A percentile compares a stretch with the other conserved stretches of the same genome.
phyloP scores from a whole-genome alignment of 2,797 vertebrate species.

The Ptychadena robeensis region DNA sequence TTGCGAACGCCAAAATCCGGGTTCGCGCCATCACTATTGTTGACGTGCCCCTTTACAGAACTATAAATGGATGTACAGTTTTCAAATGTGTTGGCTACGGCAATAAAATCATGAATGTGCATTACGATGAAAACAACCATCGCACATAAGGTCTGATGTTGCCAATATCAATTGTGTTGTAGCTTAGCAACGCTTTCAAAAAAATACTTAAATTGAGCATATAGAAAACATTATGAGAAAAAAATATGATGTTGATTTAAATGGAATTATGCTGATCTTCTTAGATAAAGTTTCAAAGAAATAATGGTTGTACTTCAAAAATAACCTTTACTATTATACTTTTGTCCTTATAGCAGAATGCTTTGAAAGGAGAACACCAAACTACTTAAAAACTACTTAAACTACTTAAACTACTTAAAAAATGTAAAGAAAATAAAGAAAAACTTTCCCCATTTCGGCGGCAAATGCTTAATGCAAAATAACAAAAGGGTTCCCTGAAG shows the following conservation, averaged over 20 bases:
- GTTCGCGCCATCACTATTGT: too few species aligned
- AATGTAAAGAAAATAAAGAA: too few species aligned
- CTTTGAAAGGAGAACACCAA: background rate
- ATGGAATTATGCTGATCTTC: background rate
- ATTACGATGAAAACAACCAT: constrained; percentile 1
- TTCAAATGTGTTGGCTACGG: background rate
- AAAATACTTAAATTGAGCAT: constrained; percentile 14
- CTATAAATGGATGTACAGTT: background rate
- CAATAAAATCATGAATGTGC: constrained; percentile 6
- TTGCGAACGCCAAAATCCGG: too few species aligned
- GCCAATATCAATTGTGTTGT: constrained; percentile 26
- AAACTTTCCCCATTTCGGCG: too few species aligned
- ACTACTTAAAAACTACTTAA: background rate
- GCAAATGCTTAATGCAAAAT: too few species aligned
- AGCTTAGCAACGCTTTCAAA: constrained; percentile 20
- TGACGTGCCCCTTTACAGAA: background rate
- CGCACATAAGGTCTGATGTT: constrained; percentile 19
- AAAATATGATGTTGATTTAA: background rate
- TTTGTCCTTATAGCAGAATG: background rate
- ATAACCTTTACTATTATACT: too few species aligned
- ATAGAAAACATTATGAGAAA: background rate
- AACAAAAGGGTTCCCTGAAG: too few species aligned
- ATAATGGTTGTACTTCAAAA: background rate
- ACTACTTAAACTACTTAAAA: too few species aligned
- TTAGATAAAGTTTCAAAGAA: background rate